A percentile compares a stretch with the other conserved stretches of the same genome.
phyloP scores from a whole-genome alignment of 30 jellyfish, hydroid and myxozoan species.

The Aurelia aurita complex sp. Pacific region DNA sequence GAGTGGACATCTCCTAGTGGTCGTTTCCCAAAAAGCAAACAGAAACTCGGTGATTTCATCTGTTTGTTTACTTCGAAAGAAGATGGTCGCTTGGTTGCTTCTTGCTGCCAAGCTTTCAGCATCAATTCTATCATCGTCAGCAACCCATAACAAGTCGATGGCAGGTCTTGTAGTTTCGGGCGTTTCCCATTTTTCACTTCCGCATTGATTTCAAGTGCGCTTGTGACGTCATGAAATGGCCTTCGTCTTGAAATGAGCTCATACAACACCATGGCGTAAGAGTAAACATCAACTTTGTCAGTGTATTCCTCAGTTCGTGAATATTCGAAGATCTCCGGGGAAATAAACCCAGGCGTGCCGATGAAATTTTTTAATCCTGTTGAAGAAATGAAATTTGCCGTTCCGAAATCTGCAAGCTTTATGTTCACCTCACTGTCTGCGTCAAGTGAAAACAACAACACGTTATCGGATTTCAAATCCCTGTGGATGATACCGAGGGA shows the following conservation, averaged over 20 bases:
- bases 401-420: conserved; percentile 92
- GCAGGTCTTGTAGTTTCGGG: conserved; percentile 66
- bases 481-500: conserved; percentile 79
- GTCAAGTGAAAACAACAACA: conserved; percentile 75
- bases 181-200: conserved; percentile 79
- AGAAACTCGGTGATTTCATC: conserved; percentile 62
- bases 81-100: conserved; percentile 75
- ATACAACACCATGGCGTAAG: conserved; percentile 85
- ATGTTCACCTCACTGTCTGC: conserved; percentile 63
- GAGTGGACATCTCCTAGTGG: conserved; percentile 50
- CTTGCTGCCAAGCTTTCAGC: conserved; percentile 80
- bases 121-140: conserved; percentile 78
- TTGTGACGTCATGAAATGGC: conserved; percentile 70
- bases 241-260: conserved; percentile 78
- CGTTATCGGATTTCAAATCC: conserved; percentile 91
- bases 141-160: conserved; percentile 49
- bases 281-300: conserved; percentile 84
- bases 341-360: conserved; percentile 86
- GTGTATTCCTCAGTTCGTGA: conserved; percentile 82
- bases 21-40: conserved; percentile 63
- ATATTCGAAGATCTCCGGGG: conserved; percentile 90
- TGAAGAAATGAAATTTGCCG: conserved; percentile 91
- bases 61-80: conserved; percentile 56
- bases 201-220: conserved; percentile 42
- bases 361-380: conserved; percentile 65